phyloP scores from a whole-genome alignment of 2,888 invertebrate genomes.

The Tenthredo scrophulariae region DNA sequence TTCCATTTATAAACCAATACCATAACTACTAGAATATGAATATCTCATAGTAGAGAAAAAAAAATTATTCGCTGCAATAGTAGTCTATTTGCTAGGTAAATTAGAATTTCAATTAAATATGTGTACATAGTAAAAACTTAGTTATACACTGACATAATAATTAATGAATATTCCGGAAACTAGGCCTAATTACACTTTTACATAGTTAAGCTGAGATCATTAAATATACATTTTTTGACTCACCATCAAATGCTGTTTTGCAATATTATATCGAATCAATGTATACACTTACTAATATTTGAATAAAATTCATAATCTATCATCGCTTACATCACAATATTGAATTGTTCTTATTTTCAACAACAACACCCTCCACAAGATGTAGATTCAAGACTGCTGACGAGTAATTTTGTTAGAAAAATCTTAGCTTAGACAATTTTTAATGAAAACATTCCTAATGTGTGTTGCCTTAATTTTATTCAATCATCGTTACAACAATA shows the following conservation, averaged over 20 bases:
- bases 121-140: background rate
- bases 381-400: background rate
- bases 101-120: background rate
- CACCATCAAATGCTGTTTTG: conserved; percentile 9
- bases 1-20: background rate
- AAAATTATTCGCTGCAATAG: background rate
- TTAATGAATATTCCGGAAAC: background rate
- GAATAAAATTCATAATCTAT: conserved; percentile 40
- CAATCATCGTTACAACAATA: conserved; percentile 75
- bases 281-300: conserved; percentile 31
- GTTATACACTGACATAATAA: background rate
- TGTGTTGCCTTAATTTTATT: conserved; percentile 74
- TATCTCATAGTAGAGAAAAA: background rate
- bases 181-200: background rate
- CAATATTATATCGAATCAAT: conserved; percentile 25
- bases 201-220: background rate
- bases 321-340: conserved; percentile 11
- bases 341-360: background rate
- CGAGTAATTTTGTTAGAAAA: background rate
- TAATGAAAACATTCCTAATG: background rate
- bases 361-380: background rate
- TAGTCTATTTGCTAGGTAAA: background rate
- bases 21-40: background rate
- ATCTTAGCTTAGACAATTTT: background rate
- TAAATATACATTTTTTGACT: background rate